Evolutionary conservation across 1,140 invertebrate species (phyloP).

Genomic region (Heterodera schachtii): DNA sequence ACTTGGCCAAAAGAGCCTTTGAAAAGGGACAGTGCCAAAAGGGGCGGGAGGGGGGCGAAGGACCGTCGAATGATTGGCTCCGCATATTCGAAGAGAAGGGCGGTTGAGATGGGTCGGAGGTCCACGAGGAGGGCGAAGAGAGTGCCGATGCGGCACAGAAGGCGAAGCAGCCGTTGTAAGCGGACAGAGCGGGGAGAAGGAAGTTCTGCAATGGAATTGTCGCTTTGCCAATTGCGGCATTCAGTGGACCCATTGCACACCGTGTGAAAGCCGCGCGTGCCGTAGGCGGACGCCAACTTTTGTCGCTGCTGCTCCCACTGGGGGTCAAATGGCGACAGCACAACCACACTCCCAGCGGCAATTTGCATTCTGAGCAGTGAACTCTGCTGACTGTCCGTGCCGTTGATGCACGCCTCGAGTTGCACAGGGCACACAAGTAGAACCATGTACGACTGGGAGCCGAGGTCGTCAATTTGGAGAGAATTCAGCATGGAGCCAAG

Average conservation of each 20-base stretch:
- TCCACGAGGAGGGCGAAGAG: neutral
- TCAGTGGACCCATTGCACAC: neutral
- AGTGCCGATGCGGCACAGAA: constrained; percentile 42
- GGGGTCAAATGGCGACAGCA: constrained; percentile 14
- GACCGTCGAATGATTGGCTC: constrained; percentile 15
- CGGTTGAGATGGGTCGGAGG: constrained; percentile 13
- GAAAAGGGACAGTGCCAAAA: neutral
- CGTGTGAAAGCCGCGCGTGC: neutral
- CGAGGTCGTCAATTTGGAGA: constrained; percentile 35
- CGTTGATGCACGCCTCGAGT: constrained; percentile 25
- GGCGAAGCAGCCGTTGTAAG: constrained; percentile 50
- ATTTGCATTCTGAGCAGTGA: neutral
- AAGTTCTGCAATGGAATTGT: constrained; percentile 20
- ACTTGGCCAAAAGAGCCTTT: constrained; percentile 35
- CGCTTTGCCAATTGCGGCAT: constrained; percentile 16
- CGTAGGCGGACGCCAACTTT: constrained; percentile 11
- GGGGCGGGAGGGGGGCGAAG: neutral
- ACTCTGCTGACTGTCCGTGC: constrained; percentile 4
- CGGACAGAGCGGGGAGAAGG: constrained; percentile 27
- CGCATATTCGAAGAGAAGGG: constrained; percentile 13
- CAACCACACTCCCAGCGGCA: constrained; percentile 37
- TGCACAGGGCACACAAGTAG: constrained; percentile 34
- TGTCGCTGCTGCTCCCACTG: constrained; percentile 15
- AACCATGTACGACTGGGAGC: constrained; percentile 43
- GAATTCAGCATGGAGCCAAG: constrained; percentile 28